A percentile compares a stretch with the other conserved stretches of the same genome.
These are phyloP conservation scores for Tholera decimalis DNA, from an alignment of 2,888 invertebrate genomes.

Conservation along the genomic window DNA sequence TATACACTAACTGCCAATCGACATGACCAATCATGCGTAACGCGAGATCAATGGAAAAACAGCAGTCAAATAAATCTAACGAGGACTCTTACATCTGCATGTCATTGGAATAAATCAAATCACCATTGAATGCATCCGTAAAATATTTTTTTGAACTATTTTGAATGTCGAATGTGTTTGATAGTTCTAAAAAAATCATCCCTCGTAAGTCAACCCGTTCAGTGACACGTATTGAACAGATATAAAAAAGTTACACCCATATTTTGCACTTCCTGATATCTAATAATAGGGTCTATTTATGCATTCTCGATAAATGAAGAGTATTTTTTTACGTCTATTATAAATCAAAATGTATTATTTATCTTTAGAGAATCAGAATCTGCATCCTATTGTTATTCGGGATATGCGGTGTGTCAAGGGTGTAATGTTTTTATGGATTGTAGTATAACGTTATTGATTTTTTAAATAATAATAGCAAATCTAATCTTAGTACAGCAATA, in stretches of 20 bases:
- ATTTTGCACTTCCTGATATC: slow-evolving; percentile 90
- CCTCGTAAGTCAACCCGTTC: slow-evolving; percentile 89
- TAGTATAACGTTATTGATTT: slow-evolving; percentile 72
- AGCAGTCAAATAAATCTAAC: slow-evolving; percentile 91
- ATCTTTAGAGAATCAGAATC: slow-evolving; percentile 90
- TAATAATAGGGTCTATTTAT: slow-evolving; percentile 91
- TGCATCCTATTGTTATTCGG: slow-evolving; percentile 91
- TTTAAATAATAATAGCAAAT: slow-evolving; percentile 73
- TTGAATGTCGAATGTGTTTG: slow-evolving; percentile 84
- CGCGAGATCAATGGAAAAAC: slow-evolving; percentile 87
- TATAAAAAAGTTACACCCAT: slow-evolving; percentile 91
- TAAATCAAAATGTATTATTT: slow-evolving; percentile 92
- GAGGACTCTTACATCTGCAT: slow-evolving; percentile 90
- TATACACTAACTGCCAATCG: slow-evolving; percentile 88
- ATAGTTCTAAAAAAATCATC: slow-evolving; percentile 80
- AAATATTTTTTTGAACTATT: slow-evolving; percentile 91
- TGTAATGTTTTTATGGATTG: slow-evolving; percentile 88
- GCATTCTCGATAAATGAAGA: slow-evolving; percentile 91
- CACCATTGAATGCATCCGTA: slow-evolving; percentile 90
- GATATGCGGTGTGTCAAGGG: slow-evolving; percentile 91
- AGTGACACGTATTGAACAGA: slow-evolving; percentile 88
- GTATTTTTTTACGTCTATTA: slow-evolving; percentile 90
- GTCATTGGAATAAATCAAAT: slow-evolving; percentile 91
- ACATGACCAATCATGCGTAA: slow-evolving; percentile 90
- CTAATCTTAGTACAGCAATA: slow-evolving; percentile 36